Evolutionary conservation across 2,113 vertebrate species (phyloP).

Genomic region (Perccottus glenii): DNA sequence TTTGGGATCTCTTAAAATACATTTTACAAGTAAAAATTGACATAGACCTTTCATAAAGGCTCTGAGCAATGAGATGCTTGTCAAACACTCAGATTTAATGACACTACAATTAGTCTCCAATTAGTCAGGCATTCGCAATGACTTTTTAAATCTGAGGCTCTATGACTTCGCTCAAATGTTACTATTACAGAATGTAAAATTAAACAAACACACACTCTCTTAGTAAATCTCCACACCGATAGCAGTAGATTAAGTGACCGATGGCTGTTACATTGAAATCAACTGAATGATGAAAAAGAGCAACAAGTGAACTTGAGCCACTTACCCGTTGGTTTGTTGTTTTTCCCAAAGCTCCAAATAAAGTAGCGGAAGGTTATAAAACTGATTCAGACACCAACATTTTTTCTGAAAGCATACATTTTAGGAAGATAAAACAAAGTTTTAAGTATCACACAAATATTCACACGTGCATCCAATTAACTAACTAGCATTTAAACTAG

Average conservation of each 20-base stretch:
- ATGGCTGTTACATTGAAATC: neutral
- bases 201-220: no score
- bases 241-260: neutral
- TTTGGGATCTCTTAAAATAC: no score
- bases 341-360: slow-evolving; percentile 3
- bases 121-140: neutral
- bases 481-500: no score
- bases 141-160: neutral
- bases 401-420: slow-evolving; percentile 10
- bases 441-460: no score
- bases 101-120: neutral
- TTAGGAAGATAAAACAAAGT: neutral
- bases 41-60: no score
- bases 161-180: no score
- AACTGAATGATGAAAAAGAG: slow-evolving; percentile 13
- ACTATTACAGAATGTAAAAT: no score
- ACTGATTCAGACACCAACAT: slow-evolving; percentile 1
- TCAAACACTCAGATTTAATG: neutral
- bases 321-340: slow-evolving; percentile 25
- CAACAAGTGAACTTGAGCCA: slow-evolving; percentile 8
- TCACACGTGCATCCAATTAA: no score
- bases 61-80: neutral
- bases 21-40: neutral
- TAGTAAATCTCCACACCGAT: no score
- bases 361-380: slow-evolving; percentile 7